Evolutionary conservation across 2,113 vertebrate species (phyloP).

Genomic region (Glaucidium brasilianum): DNA sequence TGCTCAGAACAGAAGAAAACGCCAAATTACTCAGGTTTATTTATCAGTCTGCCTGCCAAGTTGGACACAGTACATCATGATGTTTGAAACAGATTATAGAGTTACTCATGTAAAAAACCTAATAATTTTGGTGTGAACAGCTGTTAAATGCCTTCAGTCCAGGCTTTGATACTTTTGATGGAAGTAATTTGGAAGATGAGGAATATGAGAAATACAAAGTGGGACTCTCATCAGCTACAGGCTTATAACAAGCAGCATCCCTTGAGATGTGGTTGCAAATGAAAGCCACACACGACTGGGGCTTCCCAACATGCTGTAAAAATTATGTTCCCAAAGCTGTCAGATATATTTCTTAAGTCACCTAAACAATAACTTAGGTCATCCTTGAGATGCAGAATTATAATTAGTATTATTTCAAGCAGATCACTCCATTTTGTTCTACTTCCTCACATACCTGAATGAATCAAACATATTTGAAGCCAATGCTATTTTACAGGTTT

Average conservation of each 20-base stretch:
- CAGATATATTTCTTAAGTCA: background rate
- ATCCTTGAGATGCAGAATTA: background rate
- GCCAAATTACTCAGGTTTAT: background rate
- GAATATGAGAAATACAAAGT: background rate
- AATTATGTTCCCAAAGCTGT: background rate
- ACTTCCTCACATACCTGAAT: background rate
- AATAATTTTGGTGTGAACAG: background rate
- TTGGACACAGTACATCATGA: background rate
- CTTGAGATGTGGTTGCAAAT: background rate
- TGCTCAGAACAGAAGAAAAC: background rate
- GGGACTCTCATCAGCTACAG: background rate
- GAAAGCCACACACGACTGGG: fast-evolving
- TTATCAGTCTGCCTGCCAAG: background rate
- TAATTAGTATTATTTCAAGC: background rate
- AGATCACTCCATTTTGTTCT: background rate
- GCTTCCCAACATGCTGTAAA: background rate
- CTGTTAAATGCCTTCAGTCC: background rate
- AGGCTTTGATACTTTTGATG: background rate
- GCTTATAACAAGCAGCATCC: background rate
- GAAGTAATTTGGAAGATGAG: background rate
- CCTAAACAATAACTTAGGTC: background rate
- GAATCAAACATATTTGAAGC: background rate
- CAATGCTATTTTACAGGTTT: background rate
- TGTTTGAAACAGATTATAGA: background rate
- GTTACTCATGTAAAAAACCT: background rate